Base-by-base conservation (phyloP, 2,797 vertebrate genomes). In the Dendrocincla tyrannina region DNA sequence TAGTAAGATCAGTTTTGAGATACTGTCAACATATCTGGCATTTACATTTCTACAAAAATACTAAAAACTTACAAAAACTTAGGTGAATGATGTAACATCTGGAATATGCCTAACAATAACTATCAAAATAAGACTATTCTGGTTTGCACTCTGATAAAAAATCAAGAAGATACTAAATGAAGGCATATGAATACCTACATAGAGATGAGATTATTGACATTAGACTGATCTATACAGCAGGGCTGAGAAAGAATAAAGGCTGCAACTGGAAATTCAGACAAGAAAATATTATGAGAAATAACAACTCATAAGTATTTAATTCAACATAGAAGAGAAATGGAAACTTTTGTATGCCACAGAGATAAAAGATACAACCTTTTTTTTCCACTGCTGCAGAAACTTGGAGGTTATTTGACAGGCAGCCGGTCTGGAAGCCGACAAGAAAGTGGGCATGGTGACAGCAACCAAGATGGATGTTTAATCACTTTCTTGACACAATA, bases 281-380 rank as follows among this genome's bases (percentile, higher is more conserved):
- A 47, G 33, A 39, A 90, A 75, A 56, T 42, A 24, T 27, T 4
- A 52, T 27, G 4, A 23, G 23, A 52, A 67, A 7, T 27, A 69
- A 56, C 23, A 64, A 30, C 8, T 39, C 33, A 1, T 5, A 58
- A 53, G 7, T 39, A 60, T 30, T 62, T 67, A 39, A 63, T 76
- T 74, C 32, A 90, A 67, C 70, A 70, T 9, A 88, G 27, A 63
- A 50, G n/a, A 47, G 14, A 89, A 63, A 67, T 46, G 15, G 30
- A 72, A 58, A 37, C 14, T 14, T 33, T 46, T 37, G 13, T 20
- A 55, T 49, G 35, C 9, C 44, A 44, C 27, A 74, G 47, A 55
- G n/a, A 59, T 4, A 35, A 75, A 85, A 59, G 7, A 30, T 33
- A 47, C 0, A 0, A n/a, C 33, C 47, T 69, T 52, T 47, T 13